Base-by-base conservation (phyloP, 2,888 invertebrate genomes). In the Lampropteryx suffumata region DNA sequence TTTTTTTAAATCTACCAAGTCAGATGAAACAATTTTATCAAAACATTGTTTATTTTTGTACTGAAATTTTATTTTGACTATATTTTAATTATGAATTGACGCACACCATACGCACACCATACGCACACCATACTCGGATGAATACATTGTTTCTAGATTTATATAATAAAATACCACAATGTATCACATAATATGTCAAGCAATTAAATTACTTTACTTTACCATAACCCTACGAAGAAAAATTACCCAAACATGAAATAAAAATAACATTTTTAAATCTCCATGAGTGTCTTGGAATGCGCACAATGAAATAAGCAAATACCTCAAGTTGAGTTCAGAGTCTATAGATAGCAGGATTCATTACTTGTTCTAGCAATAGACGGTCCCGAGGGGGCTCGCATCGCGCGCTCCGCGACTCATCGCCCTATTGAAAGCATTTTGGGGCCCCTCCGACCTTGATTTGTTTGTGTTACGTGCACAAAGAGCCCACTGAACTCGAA, bases 271-370 rank as follows among this genome's bases (percentile, higher is more conserved):
- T 11, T 0, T 14, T n/a, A 21, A 27, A 1, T 30, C 5, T 13
- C 27, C 39, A 27, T n/a, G n/a, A n/a, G 33, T n/a, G 26, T 8
- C 24, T 0, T 14, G 44, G 24, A 40, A 29, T 39, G 50, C 32
- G 36, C 39, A 41, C n/a, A n/a, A 48, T 43, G 41, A 50, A 45
- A 47, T 46, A 47, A 43, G 44, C 50, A 50, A 55, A 48, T 28
- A 29, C 44, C 36, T 40, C 36, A 26, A 44, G 10, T 37, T 28
- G n/a, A 21, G 27, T 33, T 6, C 12, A 2, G 26, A 21, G 8
- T 54, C 50, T 55, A 55, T 44, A 50, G 40, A 55, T 41, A 55
- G 50, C 39, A 11, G 40, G 55, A 48, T 48, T 47, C 48, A 50
- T 55, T 17, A 26, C 36, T 28, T 9, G 40, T 35, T 32, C 42